Base-by-base conservation (phyloP, 2,113 vertebrate genomes). In the Corythaixoides concolor region DNA sequence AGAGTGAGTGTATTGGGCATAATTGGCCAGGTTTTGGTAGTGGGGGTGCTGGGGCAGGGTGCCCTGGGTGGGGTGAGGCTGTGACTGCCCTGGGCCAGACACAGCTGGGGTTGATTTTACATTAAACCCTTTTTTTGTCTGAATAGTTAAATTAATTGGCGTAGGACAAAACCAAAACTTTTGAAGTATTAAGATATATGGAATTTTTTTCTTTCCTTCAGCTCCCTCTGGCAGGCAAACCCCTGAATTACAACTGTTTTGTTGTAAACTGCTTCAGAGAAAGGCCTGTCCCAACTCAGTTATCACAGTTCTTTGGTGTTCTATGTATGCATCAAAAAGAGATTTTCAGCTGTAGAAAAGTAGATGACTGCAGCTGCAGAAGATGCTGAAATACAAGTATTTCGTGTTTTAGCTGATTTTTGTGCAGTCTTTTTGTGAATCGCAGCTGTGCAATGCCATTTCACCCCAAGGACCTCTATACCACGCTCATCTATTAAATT, bases 181-280 rank as follows among this genome's bases (percentile, higher is more conserved):
- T 1, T 5, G 14, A 43, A 50, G 15, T 49, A 22, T 18, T 24
- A 33, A 37, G 15, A 6, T 21, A 16, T 1, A 2, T 8, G 33
- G 33, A 7, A 9, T 21, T 69, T 73, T 94, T 88, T 58, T 28
- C 62, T 89, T 93, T 94, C 69, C 69, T 96, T 73, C 87, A 79
- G 89, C 94, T 91, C 91, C 93, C 84, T 87, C 95, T 96, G 89
- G 60, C 87, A 88, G 89, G 37, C 77, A 72, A 87, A 79, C 11
- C 5, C 21, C 27, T 3, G 27, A 64, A 97, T 75, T 93, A 32
- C 95, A 91, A 4, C 77, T 41, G 33, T 7, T 72, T n/a, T 35
- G 23, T 33, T 66, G 64, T 0, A 0, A 27, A 3, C 19, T 26
- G 0, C 56, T 84, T 49, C 33, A 22, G 27, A 14, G 39, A 30